These are phyloP conservation scores for Calycopis cecrops DNA, from an alignment of 1,140 invertebrate species.

Conservation along the genomic window DNA sequence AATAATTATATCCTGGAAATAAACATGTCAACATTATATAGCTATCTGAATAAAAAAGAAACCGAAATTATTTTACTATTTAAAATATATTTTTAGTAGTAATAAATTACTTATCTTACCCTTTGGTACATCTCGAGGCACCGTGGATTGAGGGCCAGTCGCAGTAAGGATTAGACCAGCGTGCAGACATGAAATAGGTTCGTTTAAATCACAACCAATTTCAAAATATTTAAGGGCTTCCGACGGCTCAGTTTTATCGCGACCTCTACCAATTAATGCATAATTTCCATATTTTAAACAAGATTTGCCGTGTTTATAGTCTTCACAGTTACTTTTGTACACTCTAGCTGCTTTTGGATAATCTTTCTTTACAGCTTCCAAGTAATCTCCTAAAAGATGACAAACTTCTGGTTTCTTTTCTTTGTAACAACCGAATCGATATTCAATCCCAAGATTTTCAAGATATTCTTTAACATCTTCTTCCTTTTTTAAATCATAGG, in stretches of 20 bases:
- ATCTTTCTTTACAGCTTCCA: slow-evolving; percentile 88
- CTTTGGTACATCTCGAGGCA: slow-evolving; percentile 75
- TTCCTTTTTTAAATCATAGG: slow-evolving; percentile 86
- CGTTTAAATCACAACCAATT: slow-evolving; percentile 84
- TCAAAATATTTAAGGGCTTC: slow-evolving; percentile 83
- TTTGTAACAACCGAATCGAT: slow-evolving; percentile 90
- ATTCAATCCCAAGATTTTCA: slow-evolving; percentile 93
- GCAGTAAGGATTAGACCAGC: slow-evolving; percentile 82
- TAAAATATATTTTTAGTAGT: no score
- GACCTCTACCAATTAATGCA: slow-evolving; percentile 78
- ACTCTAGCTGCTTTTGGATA: slow-evolving; percentile 85
- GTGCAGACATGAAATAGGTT: slow-evolving; percentile 83
- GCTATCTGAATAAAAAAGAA: not conserved
- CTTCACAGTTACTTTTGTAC: slow-evolving; percentile 90
- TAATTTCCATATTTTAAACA: slow-evolving; percentile 91
- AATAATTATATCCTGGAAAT: slow-evolving; percentile 77
- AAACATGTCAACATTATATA: not conserved
- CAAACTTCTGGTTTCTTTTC: slow-evolving; percentile 83
- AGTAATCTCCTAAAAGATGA: slow-evolving; percentile 91
- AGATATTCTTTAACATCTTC: slow-evolving; percentile 91
- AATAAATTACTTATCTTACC: slow-evolving; percentile 41
- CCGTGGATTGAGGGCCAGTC: slow-evolving; percentile 67
- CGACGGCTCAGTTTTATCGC: slow-evolving; percentile 72
- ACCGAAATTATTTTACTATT: no score
- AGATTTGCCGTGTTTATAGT: slow-evolving; percentile 86